Base-by-base conservation (phyloP, 2,888 invertebrate genomes). In the Pandemis heparana region DNA sequence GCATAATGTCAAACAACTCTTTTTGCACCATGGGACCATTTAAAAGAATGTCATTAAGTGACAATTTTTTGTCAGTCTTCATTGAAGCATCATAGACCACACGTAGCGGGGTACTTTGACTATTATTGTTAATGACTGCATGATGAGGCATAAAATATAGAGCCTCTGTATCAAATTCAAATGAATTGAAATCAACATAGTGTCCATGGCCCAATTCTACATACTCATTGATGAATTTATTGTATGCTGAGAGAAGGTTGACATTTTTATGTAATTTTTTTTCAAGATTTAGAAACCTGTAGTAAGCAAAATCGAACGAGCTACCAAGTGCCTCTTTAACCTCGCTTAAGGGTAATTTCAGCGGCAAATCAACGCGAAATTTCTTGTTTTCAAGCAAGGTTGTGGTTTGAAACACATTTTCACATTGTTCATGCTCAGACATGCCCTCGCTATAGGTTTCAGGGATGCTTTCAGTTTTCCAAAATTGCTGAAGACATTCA, bases 101-200 rank as follows among this genome's bases (percentile, higher is more conserved):
- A 14, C 75, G 60, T 2, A 48, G 62, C 16, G 46, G 60, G 4
- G 74, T 73, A 14, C 39, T 74, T 43, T 72, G 77, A 46, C 70
- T 76, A 8, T 72, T 48, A 10, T 72, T 71, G 53, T 71, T 77
- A 5, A 75, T 41, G 5, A 77, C 76, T 10, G 75, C 71, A 51
- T 73, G 76, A 18, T 78, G 78, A 7, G 75, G 60, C 39, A 76
- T 9, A 48, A 78, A 78, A 53, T 76, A 77, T 5, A 70, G 32
- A 0, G 76, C 71, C 7, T 74, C 69, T 4, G 64, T 59, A 10
- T 64, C 32, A 32, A 74, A 62, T 56, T 76, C 18, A 16, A 51
- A 70, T 0, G 23, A 8, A 14, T 32, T 23, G 8, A 75, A 41
- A 39, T 76, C 64, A 23, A 72, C 46, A 41, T 43, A 41, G 2